A percentile compares a stretch with the other conserved stretches of the same genome.
These are phyloP conservation scores for Drosophila willistoni DNA, from an alignment of 1,140 invertebrate genomes.

Conservation along the genomic window DNA sequence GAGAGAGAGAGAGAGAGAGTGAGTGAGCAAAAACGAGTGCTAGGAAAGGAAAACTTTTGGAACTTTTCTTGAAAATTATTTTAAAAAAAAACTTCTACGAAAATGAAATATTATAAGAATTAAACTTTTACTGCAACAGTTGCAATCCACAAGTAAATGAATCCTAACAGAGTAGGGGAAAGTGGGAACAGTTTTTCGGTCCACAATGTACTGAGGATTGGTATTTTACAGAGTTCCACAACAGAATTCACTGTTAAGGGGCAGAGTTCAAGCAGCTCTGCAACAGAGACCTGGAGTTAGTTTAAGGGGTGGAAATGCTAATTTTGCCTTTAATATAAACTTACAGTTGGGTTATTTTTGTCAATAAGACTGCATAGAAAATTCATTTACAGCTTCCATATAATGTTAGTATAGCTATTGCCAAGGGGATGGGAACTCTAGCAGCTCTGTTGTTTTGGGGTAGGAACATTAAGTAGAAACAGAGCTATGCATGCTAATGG, in stretches of 20 bases:
- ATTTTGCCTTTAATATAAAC: too few species aligned
- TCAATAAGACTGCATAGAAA: too few species aligned
- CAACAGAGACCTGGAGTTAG: too few species aligned
- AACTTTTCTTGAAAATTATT: constrained; percentile 8
- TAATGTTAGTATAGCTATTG: too few species aligned
- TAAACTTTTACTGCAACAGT: constrained; percentile 1
- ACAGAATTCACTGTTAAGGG: too few species aligned
- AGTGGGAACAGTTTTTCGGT: constrained; percentile 50
- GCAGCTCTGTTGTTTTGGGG: not conserved
- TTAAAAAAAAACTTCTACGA: not conserved
- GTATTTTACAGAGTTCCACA: too few species aligned
- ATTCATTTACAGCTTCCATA: too few species aligned
- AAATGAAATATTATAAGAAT: not conserved
- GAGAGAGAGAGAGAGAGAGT: not conserved
- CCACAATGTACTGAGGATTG: too few species aligned
- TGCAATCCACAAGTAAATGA: not conserved
- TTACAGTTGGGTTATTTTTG: too few species aligned
- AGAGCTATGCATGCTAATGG: not conserved
- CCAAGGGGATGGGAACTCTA: not conserved
- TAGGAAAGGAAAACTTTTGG: not conserved
- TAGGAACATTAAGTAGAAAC: not conserved
- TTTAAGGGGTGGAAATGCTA: not conserved
- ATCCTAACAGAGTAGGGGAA: not conserved
- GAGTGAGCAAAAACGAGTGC: not conserved
- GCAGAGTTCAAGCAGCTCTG: too few species aligned